Percentiles rank a stretch among this genome's conserved stretches.
phyloP scores from a whole-genome alignment of 1,140 invertebrate species.

The Drosophila ficusphila region DNA sequence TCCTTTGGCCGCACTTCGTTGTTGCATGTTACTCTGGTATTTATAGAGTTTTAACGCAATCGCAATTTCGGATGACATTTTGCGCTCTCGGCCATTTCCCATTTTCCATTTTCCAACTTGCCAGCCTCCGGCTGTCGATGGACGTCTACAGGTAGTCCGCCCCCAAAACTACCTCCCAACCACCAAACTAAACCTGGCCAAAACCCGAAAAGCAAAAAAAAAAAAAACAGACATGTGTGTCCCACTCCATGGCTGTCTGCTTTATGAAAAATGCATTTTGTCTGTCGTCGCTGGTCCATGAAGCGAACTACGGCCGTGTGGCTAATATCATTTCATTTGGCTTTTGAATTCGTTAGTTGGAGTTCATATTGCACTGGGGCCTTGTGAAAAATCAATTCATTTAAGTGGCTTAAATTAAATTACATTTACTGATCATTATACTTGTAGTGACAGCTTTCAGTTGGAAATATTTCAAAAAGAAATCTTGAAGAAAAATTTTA shows the following conservation, averaged over 20 bases:
- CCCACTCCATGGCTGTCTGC: conserved; percentile 57
- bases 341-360: conserved; percentile 49
- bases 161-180: neutral
- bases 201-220: no score
- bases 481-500: neutral
- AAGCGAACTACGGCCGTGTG: conserved; percentile 48
- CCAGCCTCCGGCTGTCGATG: conserved; percentile 57
- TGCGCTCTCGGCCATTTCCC: conserved; percentile 59
- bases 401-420: conserved; percentile 40
- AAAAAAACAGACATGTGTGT: neutral
- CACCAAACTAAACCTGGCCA: no score
- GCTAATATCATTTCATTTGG: conserved; percentile 68
- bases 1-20: conserved; percentile 39
- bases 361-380: conserved; percentile 25
- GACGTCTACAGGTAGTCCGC: conserved; percentile 50
- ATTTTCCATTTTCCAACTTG: conserved; percentile 41
- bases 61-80: conserved; percentile 81
- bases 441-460: neutral
- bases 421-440: conserved; percentile 6
- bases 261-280: conserved; percentile 80
- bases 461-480: neutral
- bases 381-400: conserved; percentile 23
- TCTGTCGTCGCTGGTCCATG: conserved; percentile 54
- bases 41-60: conserved; percentile 83
- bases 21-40: conserved; percentile 79